Evolutionary conservation across 2,113 vertebrate species (phyloP), one percentile per base, ranked within the genome.

Genomic region (Bos javanicus): DNA sequence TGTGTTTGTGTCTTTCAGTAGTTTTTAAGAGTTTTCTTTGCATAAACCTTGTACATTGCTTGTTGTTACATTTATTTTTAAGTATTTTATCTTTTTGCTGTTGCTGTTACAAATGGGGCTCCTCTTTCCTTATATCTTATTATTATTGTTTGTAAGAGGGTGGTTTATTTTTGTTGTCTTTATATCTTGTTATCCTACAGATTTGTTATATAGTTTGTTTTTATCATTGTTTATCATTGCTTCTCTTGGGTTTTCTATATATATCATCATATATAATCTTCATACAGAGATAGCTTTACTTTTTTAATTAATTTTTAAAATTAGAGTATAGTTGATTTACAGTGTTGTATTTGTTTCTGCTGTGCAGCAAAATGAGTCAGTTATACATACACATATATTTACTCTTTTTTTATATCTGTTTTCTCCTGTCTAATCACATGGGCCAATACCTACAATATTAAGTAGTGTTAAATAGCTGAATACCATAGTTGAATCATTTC

Each of bases 181-280:
- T 84, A 26, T 85, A 50, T 80, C 16, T 26, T 93, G 15, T 60
- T 39, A 91, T 36, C 67, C 94, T 93, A 80, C 26, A 87, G 33
- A 90, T 74, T 54, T 82, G 21, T 93, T 93, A n/a, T 9, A 57
- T 25, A 87, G 30, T 90, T 57, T 90, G 33, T 92, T 91, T 83
- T 91, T 78, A 43, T 96, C 67, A 56, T 67, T 91, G 56, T 28
- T 82, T 83, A n/a, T 96, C 67, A 62, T 59, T 87, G 74, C 43
- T 82, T 91, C 60, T 82, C 28, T 95, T 96, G 76, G 50, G 16
- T 88, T 97, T 97, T 87, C n/a, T 93, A 19, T 84, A n/a, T 64
- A 81, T 46, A 15, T 5, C 85, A 57, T 88, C 57, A 85, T 83
- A 62, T 87, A 43, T 88, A 85, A 82, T 96, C 46, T 89, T 74